Evolutionary conservation across 2,113 vertebrate species (phyloP).

Genomic region (Ictidomys tridecemlineatus): DNA sequence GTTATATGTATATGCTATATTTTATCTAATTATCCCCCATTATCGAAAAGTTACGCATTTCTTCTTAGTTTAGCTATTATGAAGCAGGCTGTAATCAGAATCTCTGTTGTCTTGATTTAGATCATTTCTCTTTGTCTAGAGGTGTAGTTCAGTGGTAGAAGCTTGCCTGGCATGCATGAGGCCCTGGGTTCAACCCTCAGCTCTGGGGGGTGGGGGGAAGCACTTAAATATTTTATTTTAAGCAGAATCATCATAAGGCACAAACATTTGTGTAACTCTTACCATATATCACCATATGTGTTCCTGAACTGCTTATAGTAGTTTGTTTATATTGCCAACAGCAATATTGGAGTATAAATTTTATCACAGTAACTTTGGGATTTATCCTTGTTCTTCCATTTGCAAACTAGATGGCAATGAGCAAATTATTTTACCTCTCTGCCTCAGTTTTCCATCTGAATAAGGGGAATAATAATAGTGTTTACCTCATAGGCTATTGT

Average conservation of each 20-base stretch:
- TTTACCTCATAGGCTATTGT: background rate
- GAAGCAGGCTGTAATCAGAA: background rate
- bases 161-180: too few species aligned
- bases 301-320: background rate
- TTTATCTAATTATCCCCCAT: background rate
- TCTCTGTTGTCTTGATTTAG: background rate
- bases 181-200: too few species aligned
- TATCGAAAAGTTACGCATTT: slow-evolving; percentile 48
- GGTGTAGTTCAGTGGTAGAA: too few species aligned
- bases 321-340: background rate
- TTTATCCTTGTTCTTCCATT: slow-evolving; percentile 3
- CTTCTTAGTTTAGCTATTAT: background rate
- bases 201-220: too few species aligned
- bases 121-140: background rate
- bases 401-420: background rate
- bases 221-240: background rate
- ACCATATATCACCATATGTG: background rate
- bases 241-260: background rate
- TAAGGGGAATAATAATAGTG: background rate
- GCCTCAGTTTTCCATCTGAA: background rate
- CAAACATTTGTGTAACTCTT: background rate
- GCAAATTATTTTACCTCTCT: background rate
- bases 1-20: background rate
- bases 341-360: background rate
- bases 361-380: background rate